These are phyloP conservation scores for Pseudorectes ferrugineus DNA, from an alignment of 2,113 vertebrate species.

Conservation along the genomic window DNA sequence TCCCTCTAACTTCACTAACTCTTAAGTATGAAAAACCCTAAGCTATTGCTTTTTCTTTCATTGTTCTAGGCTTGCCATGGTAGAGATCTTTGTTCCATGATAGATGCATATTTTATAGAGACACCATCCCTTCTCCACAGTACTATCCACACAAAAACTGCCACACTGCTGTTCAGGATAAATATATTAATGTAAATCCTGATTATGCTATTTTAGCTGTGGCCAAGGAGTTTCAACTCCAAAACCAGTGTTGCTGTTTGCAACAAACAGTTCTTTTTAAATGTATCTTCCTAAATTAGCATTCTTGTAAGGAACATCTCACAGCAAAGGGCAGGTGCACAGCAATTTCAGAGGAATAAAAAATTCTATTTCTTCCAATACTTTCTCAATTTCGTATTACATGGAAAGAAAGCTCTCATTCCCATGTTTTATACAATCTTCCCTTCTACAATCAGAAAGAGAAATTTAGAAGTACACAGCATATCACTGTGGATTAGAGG, in stretches of 20 bases:
- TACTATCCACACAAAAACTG: not conserved
- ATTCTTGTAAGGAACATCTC: not conserved
- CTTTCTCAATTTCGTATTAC: not conserved
- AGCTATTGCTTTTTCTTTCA: not conserved
- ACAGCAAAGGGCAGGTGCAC: not conserved
- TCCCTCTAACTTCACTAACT: not conserved
- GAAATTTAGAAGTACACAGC: not conserved
- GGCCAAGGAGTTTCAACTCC: not conserved
- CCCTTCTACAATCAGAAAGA: not conserved
- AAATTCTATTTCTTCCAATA: not conserved
- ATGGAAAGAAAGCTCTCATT: not conserved
- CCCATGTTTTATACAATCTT: not conserved
- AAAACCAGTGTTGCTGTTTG: not conserved
- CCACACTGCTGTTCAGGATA: not conserved
- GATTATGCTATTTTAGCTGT: not conserved
- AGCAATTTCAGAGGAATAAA: not conserved
- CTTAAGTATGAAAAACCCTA: not conserved
- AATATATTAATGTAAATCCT: not conserved
- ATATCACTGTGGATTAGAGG: not conserved
- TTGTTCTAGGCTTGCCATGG: not conserved
- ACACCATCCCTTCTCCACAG: not conserved
- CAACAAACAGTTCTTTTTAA: not conserved
- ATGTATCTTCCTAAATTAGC: not conserved
- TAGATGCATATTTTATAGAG: rapidly evolving
- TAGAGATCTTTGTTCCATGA: not conserved